A percentile compares a stretch with the other conserved stretches of the same genome.
phyloP scores from a whole-genome alignment of 1,140 invertebrate species.

The Zeugodacus cucurbitae region DNA sequence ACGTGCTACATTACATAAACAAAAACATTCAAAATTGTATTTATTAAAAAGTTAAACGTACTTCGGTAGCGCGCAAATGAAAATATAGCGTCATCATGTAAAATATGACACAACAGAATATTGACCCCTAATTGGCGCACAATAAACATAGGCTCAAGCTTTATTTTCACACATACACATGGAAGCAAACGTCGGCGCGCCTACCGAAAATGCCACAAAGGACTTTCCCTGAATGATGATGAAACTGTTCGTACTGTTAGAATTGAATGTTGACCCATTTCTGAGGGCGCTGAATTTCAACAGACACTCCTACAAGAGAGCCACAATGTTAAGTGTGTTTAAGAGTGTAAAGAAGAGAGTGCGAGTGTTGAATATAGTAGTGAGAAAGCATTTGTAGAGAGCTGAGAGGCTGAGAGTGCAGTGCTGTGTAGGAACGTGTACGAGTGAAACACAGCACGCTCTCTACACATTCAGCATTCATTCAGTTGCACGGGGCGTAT shows the following conservation, averaged over 20 bases:
- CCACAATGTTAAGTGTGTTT: not conserved
- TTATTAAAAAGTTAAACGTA: not conserved
- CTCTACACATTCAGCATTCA: not conserved
- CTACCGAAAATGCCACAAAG: not conserved
- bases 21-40: too few relatives aligned
- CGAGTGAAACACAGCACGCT: not conserved
- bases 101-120: not conserved
- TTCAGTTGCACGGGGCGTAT: constrained; percentile 8
- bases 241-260: not conserved
- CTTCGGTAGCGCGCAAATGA: not conserved
- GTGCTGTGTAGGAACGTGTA: not conserved
- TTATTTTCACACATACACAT: not conserved
- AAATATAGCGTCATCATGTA: not conserved
- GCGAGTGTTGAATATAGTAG: not conserved
- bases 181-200: not conserved
- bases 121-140: constrained; percentile 3
- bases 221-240: not conserved
- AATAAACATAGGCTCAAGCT: not conserved
- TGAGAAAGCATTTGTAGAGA: not conserved
- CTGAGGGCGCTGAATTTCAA: not conserved
- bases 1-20: too few relatives aligned
- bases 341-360: not conserved
- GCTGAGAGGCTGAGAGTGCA: not conserved
- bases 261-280: constrained; percentile 21
- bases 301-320: not conserved